Evolutionary conservation across 1,140 invertebrate species (phyloP), one percentile per base, ranked within the genome.

Genomic region (Lepidurus couesii): DNA sequence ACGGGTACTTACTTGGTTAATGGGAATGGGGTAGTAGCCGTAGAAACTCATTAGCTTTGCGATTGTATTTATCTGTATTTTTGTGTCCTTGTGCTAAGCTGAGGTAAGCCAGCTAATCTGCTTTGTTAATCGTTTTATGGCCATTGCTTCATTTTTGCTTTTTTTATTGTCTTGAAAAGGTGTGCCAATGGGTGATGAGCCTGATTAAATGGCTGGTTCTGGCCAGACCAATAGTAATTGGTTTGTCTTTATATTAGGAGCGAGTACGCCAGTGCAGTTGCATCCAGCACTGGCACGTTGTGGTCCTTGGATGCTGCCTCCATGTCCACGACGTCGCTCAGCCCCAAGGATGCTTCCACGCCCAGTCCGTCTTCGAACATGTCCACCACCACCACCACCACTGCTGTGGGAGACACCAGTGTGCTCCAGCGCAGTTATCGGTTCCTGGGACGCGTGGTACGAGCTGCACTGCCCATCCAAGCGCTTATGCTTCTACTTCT

Each of bases 381-480:
- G 47, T 74, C 42, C 43, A 43, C 77, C 84, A 85, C 85, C 86
- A n/a, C n/a, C n/a, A 65, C 85, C 86, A 65, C 85, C 88, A 86
- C 86, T 84, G 83, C 85, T 86, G 87, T 85, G 85, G 85, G 85
- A 80, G 88, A 90, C 83, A 88, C 88, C 77, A 89, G 90, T 80
- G 89, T 91, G 76, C 86, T 94, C 81, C 87, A 88, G 65, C 89
- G 91, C 82, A 90, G 93, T 81, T 91, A 91, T 82, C 89, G 91
- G 74, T 96, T 95, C 88, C 88, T 97, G 82, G 90, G 91, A 80
- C 90, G 95, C 83, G 95, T 96, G 78, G 88, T 95, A 79, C 88
- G 94, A 83, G 92, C 95, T 45, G 96, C 95, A 13, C 86, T 98
- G 80, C 95, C 95, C 43, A 93, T 98, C 83, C 87, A 88, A 86